These are phyloP conservation scores for Tethea ocularis DNA, from an alignment of 2,888 invertebrate species.

Conservation along the genomic window DNA sequence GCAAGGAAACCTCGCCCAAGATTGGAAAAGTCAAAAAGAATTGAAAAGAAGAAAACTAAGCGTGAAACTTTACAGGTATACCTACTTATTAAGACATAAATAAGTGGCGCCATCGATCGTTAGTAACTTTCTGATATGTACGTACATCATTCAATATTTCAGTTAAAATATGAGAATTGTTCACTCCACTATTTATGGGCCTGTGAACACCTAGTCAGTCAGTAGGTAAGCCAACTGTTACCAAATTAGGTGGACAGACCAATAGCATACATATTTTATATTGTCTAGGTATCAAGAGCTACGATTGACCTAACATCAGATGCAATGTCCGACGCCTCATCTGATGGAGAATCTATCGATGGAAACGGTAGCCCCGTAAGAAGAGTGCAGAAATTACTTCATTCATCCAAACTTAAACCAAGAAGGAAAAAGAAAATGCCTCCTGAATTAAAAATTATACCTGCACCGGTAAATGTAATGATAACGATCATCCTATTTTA, in stretches of 20 bases:
- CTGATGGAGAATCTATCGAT: constrained; percentile 83
- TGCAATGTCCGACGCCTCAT: constrained; percentile 86
- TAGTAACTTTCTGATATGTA: no score
- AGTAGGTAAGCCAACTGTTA: no score
- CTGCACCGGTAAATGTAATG: constrained; percentile 61
- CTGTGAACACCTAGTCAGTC: no score
- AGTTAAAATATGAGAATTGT: neutral
- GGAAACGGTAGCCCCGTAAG: constrained; percentile 75
- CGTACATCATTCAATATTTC: no score
- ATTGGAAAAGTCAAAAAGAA: constrained; percentile 73
- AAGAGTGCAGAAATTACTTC: constrained; percentile 70
- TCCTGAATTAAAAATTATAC: constrained; percentile 78
- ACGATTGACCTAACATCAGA: constrained; percentile 86
- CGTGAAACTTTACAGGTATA: constrained; percentile 84
- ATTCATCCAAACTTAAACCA: constrained; percentile 64
- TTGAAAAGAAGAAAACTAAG: constrained; percentile 73
- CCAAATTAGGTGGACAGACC: neutral
- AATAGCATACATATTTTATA: constrained; percentile 20
- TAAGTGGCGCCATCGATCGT: neutral
- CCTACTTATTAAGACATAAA: neutral
- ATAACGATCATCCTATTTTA: neutral
- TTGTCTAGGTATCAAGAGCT: constrained; percentile 81
- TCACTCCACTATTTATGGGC: no score
- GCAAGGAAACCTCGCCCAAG: constrained; percentile 62
- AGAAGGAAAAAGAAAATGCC: constrained; percentile 81